Conservation (phyloP, 37 sponge, comb jelly and placozoan species). For the Petrosia ficiformis region DNA sequence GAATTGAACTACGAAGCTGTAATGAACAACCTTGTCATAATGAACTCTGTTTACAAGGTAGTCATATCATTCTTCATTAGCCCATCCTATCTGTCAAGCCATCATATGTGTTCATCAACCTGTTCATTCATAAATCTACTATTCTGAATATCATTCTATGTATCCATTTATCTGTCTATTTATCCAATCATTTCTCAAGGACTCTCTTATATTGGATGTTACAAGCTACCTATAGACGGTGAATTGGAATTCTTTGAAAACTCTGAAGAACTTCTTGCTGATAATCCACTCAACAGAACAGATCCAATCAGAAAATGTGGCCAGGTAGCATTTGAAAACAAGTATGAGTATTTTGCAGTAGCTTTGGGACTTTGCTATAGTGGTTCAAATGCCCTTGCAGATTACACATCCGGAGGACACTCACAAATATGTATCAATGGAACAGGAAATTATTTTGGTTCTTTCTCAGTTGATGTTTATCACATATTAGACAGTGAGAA, state of each 20-base stretch:
- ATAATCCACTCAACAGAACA: constrained; percentile 6
- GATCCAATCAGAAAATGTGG: constrained; percentile 26
- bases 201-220: constrained; percentile 11
- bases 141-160: not conserved
- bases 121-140: too few relatives aligned
- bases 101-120: not conserved
- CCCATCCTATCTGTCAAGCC: not conserved
- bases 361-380: constrained; percentile 10
- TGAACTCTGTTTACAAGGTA: constrained; percentile 27
- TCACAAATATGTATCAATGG: constrained; percentile 9
- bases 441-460: not conserved
- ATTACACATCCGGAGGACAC: constrained; percentile 6
- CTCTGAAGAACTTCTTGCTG: not conserved
- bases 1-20: not conserved
- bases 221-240: constrained; percentile 4
- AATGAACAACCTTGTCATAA: constrained; percentile 22
- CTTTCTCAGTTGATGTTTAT: constrained; percentile 23
- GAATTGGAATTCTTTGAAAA: constrained; percentile 4
- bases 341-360: constrained; percentile 7
- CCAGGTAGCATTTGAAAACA: constrained; percentile 3
- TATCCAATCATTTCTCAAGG: not conserved
- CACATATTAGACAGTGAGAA: not conserved
- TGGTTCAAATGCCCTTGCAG: not conserved
- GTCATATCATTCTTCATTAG: not conserved
- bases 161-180: not conserved